These are phyloP conservation scores for Callipepla californica DNA, from an alignment of 2,113 vertebrate genomes.

Conservation along the genomic window DNA sequence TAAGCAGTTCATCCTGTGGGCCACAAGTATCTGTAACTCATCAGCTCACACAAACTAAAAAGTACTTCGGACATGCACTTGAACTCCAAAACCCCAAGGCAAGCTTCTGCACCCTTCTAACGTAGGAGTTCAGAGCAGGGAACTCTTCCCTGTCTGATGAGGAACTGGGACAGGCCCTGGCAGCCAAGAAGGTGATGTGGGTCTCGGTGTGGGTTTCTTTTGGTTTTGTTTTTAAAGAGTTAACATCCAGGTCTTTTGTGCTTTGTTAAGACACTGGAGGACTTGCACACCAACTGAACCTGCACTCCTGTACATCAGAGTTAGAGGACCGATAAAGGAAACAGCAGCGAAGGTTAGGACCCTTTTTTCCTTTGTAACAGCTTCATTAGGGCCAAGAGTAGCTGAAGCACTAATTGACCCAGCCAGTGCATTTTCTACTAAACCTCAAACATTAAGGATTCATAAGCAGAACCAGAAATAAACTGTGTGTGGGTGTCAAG, in stretches of 20 bases:
- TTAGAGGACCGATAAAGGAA: background rate
- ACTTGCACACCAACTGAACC: background rate
- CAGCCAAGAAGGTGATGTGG: too few species aligned
- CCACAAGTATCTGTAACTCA: background rate
- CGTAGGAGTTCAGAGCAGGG: background rate
- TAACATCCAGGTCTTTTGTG: background rate
- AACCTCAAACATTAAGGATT: slow-evolving; percentile 43
- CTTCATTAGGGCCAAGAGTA: background rate
- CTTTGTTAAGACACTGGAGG: background rate
- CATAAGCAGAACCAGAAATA: slow-evolving; percentile 47
- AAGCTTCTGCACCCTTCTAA: background rate
- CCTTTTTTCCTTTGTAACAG: background rate
- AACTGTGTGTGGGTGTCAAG: slow-evolving; percentile 16
- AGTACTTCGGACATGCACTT: background rate
- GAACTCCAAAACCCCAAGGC: background rate
- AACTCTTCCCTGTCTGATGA: accelerated
- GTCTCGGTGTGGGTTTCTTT: background rate
- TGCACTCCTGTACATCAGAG: background rate
- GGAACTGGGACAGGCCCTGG: background rate
- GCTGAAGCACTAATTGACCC: slow-evolving; percentile 33
- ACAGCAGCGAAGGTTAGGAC: background rate
- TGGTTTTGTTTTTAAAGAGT: background rate
- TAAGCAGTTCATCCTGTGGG: background rate
- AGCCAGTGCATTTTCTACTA: slow-evolving; percentile 23
- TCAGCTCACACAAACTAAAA: background rate